Base-by-base conservation (phyloP, 2,797 vertebrate species). In the Chelmon rostratus region DNA sequence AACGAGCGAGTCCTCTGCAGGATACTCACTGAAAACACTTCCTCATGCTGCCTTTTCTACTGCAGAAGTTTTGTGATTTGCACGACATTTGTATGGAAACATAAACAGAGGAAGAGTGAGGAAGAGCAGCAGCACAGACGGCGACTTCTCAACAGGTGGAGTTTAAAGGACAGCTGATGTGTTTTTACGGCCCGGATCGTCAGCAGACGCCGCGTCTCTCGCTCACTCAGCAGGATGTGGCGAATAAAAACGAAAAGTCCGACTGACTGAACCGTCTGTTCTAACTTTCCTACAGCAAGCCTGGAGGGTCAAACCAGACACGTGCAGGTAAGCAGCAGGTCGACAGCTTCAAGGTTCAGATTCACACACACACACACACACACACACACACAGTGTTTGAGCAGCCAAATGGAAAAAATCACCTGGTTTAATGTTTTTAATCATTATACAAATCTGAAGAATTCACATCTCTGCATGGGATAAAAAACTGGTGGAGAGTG, bases 161-260 rank as follows among this genome's bases (percentile, higher is more conserved):
- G 8, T 21, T 35, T 19, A 19, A 28, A 5, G 6, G 33, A 8
- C 11, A 37, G 0, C 19, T 9, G 78, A 15, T 67, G 4, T 75
- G 28, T 59, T 52, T 53, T 53, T 35, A 25, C 53, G 31, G 31
- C 33, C 33, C 61, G 69, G 56, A 38, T 31, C 28, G 16, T 42
- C n/a, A n/a, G n/a, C n/a, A n/a, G 42, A 7, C 42, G 13, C 13
- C 7, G 7, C 40, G 42, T 15, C 5, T 3, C 23, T 50, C 6
- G 8, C 4, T 47, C 28, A 37, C 47, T 46, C 58, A 63, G 21
- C 49, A 63, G 58, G 23, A 70, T 46, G 66, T 70, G 67, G 71
- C 18, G 25, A 21, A 68, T 28, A 8, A 33, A 54, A 64, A 56
- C 28, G 67, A 19, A 53, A 18, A 21, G 46, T 1, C 37, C 37